A percentile compares a stretch with the other conserved stretches of the same genome.
Conservation (phyloP, 35 echinoderm and acorn worm species). For the Chiridota heheva region DNA sequence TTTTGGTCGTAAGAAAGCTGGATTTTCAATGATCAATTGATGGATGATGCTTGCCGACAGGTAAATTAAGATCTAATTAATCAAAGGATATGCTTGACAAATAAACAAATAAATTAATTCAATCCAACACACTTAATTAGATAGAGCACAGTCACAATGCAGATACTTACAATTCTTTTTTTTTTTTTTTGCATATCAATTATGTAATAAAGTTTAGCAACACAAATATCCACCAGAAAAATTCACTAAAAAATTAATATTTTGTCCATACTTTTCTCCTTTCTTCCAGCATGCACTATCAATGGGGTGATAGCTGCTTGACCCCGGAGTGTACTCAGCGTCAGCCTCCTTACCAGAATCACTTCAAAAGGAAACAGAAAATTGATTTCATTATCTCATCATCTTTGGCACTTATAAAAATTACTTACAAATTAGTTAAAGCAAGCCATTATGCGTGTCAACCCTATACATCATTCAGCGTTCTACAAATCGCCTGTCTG, state of each 20-base stretch:
- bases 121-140: not conserved
- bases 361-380: conserved; percentile 28
- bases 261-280: conserved; percentile 77
- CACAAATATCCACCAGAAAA: not conserved
- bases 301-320: conserved; percentile 70
- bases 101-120: not conserved
- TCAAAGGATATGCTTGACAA: not conserved
- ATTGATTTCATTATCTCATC: not conserved
- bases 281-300: conserved; percentile 94
- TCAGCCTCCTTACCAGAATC: conserved; percentile 24
- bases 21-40: too few species aligned
- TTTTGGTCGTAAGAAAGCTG: too few species aligned
- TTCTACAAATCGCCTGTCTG: not conserved
- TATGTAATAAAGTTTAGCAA: not conserved
- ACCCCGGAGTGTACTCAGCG: conserved; percentile 58
- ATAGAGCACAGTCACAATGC: not conserved
- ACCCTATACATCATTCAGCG: not conserved
- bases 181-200: not conserved
- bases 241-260: not conserved
- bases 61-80: too few species aligned
- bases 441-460: not conserved
- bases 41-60: too few species aligned
- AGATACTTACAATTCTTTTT: not conserved
- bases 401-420: too few species aligned
- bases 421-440: not conserved